phyloP scores from a whole-genome alignment of 2,797 vertebrate species.

The Tokudaia muenninki region DNA sequence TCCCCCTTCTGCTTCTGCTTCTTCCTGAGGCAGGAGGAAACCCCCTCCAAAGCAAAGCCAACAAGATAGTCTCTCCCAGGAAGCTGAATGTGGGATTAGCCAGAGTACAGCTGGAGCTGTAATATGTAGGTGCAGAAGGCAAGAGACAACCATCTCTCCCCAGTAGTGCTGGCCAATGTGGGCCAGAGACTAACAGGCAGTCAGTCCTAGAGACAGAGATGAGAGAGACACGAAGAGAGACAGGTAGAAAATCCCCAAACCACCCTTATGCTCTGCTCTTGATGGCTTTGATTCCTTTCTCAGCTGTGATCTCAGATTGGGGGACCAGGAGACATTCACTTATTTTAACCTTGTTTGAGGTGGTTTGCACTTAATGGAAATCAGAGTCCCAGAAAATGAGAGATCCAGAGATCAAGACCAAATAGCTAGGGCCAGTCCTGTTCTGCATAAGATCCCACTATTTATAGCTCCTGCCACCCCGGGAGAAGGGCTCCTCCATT shows the following conservation, averaged over 20 bases:
- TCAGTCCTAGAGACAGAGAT: not conserved
- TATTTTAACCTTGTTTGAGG: not conserved
- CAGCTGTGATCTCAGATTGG: not conserved
- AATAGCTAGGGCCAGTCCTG: not conserved
- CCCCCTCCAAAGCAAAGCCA: not conserved
- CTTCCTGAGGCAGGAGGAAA: not conserved
- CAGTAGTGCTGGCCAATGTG: fast-evolving
- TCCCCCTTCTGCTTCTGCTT: not conserved
- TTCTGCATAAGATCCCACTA: not conserved
- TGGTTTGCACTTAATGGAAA: not conserved
- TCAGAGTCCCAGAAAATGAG: not conserved
- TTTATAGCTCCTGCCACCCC: fast-evolving
- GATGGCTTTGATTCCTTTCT: not conserved
- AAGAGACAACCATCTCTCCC: not conserved
- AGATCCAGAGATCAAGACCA: not conserved
- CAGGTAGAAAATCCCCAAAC: not conserved
- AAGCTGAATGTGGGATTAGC: not conserved
- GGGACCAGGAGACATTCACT: not conserved
- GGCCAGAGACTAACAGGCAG: not conserved
- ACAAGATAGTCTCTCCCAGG: not conserved
- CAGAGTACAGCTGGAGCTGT: no score
- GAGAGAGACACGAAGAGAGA: not conserved
- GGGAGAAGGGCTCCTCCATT: not conserved
- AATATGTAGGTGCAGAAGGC: not conserved
- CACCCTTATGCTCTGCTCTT: not conserved